Conservation (phyloP, 2,888 invertebrate species). For the Acleris sparsana region DNA sequence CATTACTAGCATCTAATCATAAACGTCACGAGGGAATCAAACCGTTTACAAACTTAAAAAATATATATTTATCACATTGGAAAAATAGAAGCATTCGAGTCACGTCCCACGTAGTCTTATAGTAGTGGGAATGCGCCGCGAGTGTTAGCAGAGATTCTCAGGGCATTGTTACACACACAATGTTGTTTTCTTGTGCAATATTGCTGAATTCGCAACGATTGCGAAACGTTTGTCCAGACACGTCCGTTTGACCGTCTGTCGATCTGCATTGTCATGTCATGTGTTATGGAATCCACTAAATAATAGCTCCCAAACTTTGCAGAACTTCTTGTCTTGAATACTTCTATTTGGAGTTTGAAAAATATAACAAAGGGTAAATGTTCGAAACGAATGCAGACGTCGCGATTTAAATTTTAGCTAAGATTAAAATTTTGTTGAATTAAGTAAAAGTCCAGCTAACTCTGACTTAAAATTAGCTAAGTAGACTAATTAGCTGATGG, state of each 20-base stretch:
- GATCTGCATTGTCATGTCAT: constrained; percentile 67
- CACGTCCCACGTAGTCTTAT: constrained; percentile 40
- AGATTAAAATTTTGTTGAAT: constrained; percentile 8
- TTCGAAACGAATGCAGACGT: constrained; percentile 1
- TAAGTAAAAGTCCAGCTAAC: constrained; percentile 22
- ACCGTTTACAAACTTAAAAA: constrained; percentile 7
- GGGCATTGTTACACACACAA: constrained; percentile 72
- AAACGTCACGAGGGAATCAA: not conserved
- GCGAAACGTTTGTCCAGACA: constrained; percentile 64
- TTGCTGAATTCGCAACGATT: constrained; percentile 73
- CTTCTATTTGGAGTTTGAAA: not conserved
- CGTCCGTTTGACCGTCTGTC: constrained; percentile 61
- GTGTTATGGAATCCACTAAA: constrained; percentile 52
- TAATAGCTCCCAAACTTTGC: not conserved
- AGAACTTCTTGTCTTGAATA: not conserved
- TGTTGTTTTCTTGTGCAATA: constrained; percentile 78
- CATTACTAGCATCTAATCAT: not conserved
- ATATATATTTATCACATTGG: constrained; percentile 5
- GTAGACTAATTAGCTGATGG: constrained; percentile 35
- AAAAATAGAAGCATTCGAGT: constrained; percentile 36
- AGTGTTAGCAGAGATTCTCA: constrained; percentile 62
- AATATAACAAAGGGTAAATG: not conserved
- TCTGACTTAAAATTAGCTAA: constrained; percentile 27
- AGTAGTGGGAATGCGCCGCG: constrained; percentile 51
- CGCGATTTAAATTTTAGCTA: constrained; percentile 7